phyloP scores from a whole-genome alignment of 2,888 invertebrate genomes.

The Glyphotaelius pellucidus region DNA sequence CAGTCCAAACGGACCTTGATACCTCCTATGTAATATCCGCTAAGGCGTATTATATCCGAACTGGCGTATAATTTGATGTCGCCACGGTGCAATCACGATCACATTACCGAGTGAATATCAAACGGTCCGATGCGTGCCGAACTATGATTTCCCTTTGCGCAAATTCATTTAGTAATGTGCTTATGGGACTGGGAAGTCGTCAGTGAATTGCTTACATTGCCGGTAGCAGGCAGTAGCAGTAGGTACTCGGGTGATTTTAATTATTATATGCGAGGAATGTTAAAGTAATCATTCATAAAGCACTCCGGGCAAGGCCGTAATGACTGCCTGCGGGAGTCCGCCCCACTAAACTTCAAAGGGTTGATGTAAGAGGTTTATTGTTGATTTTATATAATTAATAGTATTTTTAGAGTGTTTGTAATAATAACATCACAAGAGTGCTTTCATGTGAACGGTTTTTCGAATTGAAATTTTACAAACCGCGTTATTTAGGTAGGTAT shows the following conservation, averaged over 20 bases:
- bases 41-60: background rate
- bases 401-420: background rate
- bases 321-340: background rate
- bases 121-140: constrained; percentile 33
- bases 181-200: constrained; percentile 1
- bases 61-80: background rate
- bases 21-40: background rate
- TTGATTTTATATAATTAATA: background rate
- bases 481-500: too few species aligned
- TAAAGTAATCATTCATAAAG: background rate
- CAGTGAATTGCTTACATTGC: constrained; percentile 3
- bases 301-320: background rate
- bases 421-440: background rate
- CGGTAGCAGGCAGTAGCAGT: background rate
- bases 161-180: constrained; percentile 41
- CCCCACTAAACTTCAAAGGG: background rate
- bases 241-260: background rate
- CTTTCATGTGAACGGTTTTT: background rate
- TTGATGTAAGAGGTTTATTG: background rate
- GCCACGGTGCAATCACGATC: background rate
- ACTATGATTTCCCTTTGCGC: constrained; percentile 37
- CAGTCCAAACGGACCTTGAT: background rate
- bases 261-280: background rate
- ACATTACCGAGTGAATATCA: constrained; percentile 35
- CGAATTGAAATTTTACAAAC: too few species aligned